A percentile compares a stretch with the other conserved stretches of the same genome.
Evolutionary conservation across 2,888 invertebrate genomes (phyloP).

Genomic region (Hipparchia semele): DNA sequence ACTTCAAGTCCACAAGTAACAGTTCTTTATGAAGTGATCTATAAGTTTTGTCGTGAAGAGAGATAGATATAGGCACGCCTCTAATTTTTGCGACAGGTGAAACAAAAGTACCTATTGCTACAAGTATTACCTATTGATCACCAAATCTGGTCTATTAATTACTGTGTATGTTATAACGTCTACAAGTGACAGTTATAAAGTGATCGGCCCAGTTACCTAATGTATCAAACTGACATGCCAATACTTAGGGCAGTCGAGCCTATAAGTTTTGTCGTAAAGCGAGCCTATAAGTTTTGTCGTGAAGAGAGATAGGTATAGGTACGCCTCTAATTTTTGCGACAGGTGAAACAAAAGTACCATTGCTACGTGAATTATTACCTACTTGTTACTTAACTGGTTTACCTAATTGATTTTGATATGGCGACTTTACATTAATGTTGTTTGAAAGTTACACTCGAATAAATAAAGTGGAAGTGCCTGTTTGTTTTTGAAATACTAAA

Average conservation of each 20-base stretch:
- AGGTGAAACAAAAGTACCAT: not conserved
- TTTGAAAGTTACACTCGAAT: too few relatives aligned
- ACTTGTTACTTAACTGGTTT: not conserved
- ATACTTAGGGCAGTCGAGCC: not conserved
- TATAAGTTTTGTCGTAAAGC: not conserved
- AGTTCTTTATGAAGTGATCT: slow-evolving; percentile 17
- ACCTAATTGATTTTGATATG: too few relatives aligned
- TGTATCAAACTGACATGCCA: slow-evolving; percentile 21
- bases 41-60: not conserved
- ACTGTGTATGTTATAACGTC: slow-evolving; percentile 18
- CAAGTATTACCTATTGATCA: not conserved
- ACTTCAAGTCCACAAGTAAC: not conserved
- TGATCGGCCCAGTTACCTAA: slow-evolving; percentile 2
- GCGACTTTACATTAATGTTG: too few relatives aligned
- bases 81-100: slow-evolving; percentile 12
- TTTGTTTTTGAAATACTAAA: too few relatives aligned
- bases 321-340: not conserved
- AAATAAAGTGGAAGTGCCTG: too few relatives aligned
- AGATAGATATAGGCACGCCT: not conserved
- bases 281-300: not conserved
- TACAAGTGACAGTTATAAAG: slow-evolving; percentile 18
- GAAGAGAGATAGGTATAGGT: not conserved
- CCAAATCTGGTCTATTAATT: slow-evolving; percentile 22
- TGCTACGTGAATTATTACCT: not conserved
- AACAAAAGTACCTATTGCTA: not conserved